A percentile compares a stretch with the other conserved stretches of the same genome.
Evolutionary conservation across 2,888 invertebrate species (phyloP).

Genomic region (Andrena flavipes): DNA sequence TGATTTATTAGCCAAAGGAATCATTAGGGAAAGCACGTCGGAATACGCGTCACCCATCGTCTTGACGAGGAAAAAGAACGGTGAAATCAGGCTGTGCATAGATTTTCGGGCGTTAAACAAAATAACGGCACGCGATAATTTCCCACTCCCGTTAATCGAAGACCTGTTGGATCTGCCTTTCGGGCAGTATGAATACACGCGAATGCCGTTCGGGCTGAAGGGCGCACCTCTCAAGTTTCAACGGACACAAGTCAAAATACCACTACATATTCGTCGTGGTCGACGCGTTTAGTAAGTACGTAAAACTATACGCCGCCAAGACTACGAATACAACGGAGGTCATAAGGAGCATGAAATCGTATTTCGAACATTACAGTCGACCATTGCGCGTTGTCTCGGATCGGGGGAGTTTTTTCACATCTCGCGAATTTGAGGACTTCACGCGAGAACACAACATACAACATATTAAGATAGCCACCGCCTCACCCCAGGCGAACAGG

Average conservation of each 20-base stretch:
- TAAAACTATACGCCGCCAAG: conserved; percentile 13
- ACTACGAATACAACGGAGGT: conserved; percentile 40
- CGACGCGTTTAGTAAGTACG: conserved; percentile 24
- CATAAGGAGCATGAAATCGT: conserved; percentile 58
- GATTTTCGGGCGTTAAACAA: conserved; percentile 73
- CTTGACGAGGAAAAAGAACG: conserved; percentile 68
- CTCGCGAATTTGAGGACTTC: conserved; percentile 58
- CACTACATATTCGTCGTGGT: conserved; percentile 16
- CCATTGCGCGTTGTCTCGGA: conserved; percentile 7
- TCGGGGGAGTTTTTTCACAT: conserved; percentile 72
- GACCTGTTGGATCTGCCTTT: conserved; percentile 76
- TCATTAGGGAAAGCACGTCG: conserved; percentile 60
- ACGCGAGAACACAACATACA: neutral
- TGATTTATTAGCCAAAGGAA: conserved; percentile 52
- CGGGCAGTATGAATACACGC: conserved; percentile 17
- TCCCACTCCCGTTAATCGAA: conserved; percentile 80
- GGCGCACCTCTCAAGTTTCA: neutral
- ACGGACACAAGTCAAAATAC: neutral
- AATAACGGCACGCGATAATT: conserved; percentile 76
- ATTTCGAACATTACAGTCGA: conserved; percentile 61
- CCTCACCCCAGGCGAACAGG: neutral
- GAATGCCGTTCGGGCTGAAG: neutral
- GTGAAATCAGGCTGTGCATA: conserved; percentile 65
- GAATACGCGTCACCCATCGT: conserved; percentile 69
- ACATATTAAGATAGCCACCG: neutral